A percentile compares a stretch with the other conserved stretches of the same genome.
Evolutionary conservation across 2,113 vertebrate genomes (phyloP).

Genomic region (Malaclemys terrapin): DNA sequence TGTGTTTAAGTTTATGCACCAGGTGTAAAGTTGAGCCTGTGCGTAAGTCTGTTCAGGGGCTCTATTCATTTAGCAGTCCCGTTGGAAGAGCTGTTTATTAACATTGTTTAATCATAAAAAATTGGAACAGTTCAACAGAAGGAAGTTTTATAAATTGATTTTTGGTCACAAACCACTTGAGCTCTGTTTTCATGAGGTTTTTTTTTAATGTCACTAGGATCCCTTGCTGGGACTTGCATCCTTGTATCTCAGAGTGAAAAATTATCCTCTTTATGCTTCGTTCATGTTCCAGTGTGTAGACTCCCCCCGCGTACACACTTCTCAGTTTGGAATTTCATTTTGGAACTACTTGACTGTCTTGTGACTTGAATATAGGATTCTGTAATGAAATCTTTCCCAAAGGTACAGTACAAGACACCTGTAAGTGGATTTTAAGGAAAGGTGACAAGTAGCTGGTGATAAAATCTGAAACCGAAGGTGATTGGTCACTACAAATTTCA

Average conservation of each 20-base stretch:
- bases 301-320: neutral
- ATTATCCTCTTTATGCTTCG: neutral
- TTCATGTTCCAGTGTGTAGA: fast-evolving
- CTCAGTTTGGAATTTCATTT: constrained; percentile 14
- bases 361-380: neutral
- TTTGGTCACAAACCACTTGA: neutral
- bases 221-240: neutral
- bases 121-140: neutral
- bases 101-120: neutral
- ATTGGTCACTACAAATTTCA: constrained; percentile 31
- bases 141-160: neutral
- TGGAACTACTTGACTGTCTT: neutral
- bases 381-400: neutral
- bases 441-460: constrained; percentile 38
- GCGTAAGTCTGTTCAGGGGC: neutral
- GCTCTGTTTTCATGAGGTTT: neutral
- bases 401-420: neutral
- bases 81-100: neutral
- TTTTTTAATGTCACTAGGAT: neutral
- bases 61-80: neutral
- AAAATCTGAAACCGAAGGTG: constrained; percentile 28
- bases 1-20: fast-evolving
- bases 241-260: neutral
- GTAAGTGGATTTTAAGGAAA: constrained; percentile 10
- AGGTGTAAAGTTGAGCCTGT: neutral